Evolutionary conservation across 2,888 invertebrate genomes (phyloP).

Genomic region (Crossocerus cetratus): DNA sequence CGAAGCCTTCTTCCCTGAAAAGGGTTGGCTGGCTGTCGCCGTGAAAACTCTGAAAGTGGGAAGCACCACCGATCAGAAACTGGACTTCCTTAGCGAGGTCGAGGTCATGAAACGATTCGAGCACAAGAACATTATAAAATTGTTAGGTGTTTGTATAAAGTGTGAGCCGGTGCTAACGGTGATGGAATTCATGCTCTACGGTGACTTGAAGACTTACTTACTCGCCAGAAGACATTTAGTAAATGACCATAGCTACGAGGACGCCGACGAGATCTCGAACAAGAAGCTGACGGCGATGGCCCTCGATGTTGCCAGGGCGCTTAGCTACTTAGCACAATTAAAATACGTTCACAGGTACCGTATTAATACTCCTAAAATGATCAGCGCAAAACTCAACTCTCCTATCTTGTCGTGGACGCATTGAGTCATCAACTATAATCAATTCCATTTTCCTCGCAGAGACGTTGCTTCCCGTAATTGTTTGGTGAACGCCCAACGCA

Average conservation of each 20-base stretch:
- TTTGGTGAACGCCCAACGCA: conserved; percentile 85
- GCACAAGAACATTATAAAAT: conserved; percentile 91
- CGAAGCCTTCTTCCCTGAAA: conserved; percentile 85
- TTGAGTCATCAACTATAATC: neutral
- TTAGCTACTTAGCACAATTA: conserved; percentile 89
- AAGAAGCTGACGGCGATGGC: conserved; percentile 91
- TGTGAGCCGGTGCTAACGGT: conserved; percentile 92
- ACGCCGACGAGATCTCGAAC: conserved; percentile 87
- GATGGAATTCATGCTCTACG: conserved; percentile 97
- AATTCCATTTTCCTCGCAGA: conserved; percentile 74
- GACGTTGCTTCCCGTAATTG: conserved; percentile 91
- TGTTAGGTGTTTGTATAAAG: conserved; percentile 91
- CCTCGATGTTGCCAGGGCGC: conserved; percentile 90
- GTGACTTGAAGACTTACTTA: conserved; percentile 93
- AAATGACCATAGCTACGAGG: conserved; percentile 81
- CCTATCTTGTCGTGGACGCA: too few species aligned
- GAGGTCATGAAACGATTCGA: conserved; percentile 96
- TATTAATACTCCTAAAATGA: too few species aligned
- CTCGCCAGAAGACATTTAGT: conserved; percentile 91
- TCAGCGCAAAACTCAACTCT: too few species aligned
- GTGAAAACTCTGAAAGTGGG: conserved; percentile 93
- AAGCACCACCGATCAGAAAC: conserved; percentile 89
- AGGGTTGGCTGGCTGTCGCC: conserved; percentile 90
- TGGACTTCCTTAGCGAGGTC: conserved; percentile 94
- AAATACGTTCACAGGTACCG: conserved; percentile 89